These are phyloP conservation scores for Protonibea diacanthus DNA, from an alignment of 2,797 vertebrate genomes.

Conservation along the genomic window DNA sequence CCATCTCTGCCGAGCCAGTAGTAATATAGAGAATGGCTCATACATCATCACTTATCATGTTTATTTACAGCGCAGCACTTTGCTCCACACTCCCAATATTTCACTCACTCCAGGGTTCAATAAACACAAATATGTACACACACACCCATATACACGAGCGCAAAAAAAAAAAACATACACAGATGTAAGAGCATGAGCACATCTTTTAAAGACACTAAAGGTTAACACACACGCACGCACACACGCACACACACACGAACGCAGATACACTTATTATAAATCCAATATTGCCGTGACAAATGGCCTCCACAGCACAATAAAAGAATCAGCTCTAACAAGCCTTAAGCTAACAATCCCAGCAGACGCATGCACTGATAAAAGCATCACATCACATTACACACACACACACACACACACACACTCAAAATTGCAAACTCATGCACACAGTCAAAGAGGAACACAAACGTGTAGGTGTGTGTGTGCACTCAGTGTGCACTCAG, in stretches of 20 bases:
- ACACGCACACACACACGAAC: constrained; percentile 30
- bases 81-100: constrained; percentile 45
- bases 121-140: constrained; percentile 58
- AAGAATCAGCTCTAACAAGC: constrained; percentile 62
- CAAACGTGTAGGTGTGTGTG: too few relatives aligned
- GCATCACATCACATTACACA: constrained; percentile 34
- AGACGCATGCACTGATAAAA: constrained; percentile 50
- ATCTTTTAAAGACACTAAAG: constrained; percentile 36
- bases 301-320: constrained; percentile 64
- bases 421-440: too few relatives aligned
- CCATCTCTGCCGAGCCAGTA: constrained; percentile 46
- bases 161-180: constrained; percentile 7
- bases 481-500: not conserved
- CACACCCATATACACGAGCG: constrained; percentile 22
- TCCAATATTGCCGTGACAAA: constrained; percentile 77
- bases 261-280: constrained; percentile 63
- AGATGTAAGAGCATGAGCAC: not conserved
- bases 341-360: constrained; percentile 65
- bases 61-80: constrained; percentile 63
- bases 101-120: constrained; percentile 69
- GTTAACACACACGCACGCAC: constrained; percentile 25
- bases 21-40: constrained; percentile 59
- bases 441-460: too few relatives aligned
- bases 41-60: constrained; percentile 69
- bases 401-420: constrained; percentile 19